Percentiles rank a stretch among this genome's conserved stretches.
These are phyloP conservation scores for Cisticola juncidis DNA, from an alignment of 2,113 vertebrate genomes.

Conservation along the genomic window DNA sequence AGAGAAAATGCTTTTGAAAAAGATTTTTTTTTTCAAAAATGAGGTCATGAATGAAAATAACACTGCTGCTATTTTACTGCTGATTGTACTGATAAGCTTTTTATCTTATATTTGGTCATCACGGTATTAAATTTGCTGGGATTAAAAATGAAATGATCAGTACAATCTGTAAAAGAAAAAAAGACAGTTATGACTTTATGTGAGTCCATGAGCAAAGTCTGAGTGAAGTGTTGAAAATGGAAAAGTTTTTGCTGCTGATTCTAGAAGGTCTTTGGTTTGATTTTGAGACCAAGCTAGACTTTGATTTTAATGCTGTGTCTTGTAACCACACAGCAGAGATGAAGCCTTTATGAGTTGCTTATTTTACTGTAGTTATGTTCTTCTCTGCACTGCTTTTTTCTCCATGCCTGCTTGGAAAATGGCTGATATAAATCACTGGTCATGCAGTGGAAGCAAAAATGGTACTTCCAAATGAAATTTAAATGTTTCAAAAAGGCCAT, in stretches of 20 bases:
- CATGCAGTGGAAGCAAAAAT: neutral
- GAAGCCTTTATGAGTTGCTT: neutral
- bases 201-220: neutral
- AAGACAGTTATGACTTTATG: neutral
- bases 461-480: neutral
- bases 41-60: conserved; percentile 37
- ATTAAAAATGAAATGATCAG: neutral
- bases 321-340: neutral
- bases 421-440: neutral
- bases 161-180: neutral
- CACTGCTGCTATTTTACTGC: conserved; percentile 32
- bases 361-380: neutral
- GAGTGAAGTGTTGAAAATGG: neutral
- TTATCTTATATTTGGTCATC: conserved; percentile 5
- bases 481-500: conserved; percentile 38
- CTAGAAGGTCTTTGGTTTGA: neutral
- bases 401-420: neutral
- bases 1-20: conserved; percentile 36
- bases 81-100: conserved; percentile 38
- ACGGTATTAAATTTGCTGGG: neutral
- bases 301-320: neutral
- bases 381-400: neutral
- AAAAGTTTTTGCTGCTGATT: neutral
- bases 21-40: neutral
- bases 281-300: neutral